Evolutionary conservation across 2,888 invertebrate species (phyloP).

Genomic region (Conops quadrifasciatus): DNA sequence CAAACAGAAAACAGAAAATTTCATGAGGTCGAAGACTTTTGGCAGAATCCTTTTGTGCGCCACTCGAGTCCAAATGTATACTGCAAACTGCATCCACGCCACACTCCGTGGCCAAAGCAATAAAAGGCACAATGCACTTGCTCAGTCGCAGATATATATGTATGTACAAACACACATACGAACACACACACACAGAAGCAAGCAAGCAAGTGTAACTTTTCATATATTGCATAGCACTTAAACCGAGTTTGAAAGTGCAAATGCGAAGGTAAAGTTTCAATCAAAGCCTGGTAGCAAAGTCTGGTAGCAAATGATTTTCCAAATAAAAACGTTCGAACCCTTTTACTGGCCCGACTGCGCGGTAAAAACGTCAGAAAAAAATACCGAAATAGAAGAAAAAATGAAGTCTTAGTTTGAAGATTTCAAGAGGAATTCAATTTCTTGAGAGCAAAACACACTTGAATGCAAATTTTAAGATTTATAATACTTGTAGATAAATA

Average conservation of each 20-base stretch:
- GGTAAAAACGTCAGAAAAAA: no score
- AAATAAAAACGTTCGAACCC: no score
- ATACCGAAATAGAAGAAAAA: no score
- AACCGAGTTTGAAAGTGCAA: background rate
- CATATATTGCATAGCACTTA: background rate
- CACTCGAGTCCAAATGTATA: slow-evolving; percentile 19
- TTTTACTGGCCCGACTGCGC: no score
- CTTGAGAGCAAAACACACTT: no score
- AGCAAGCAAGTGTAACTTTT: background rate
- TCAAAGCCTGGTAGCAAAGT: no score
- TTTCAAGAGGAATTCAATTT: no score
- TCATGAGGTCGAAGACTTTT: slow-evolving; percentile 31
- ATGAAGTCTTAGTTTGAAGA: no score
- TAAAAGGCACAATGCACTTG: background rate
- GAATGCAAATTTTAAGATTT: no score
- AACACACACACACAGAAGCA: background rate
- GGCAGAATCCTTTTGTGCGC: slow-evolving; percentile 12
- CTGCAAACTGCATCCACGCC: slow-evolving; percentile 9
- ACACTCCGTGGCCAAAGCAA: slow-evolving; percentile 10
- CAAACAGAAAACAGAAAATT: background rate
- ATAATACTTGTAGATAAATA: no score
- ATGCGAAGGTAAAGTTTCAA: no score
- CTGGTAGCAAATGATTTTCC: no score
- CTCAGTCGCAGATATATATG: background rate
- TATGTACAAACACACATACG: background rate